These are phyloP conservation scores for Bursaphelenchus mucronatus DNA, from an alignment of 1,140 invertebrate species.

Conservation along the genomic window DNA sequence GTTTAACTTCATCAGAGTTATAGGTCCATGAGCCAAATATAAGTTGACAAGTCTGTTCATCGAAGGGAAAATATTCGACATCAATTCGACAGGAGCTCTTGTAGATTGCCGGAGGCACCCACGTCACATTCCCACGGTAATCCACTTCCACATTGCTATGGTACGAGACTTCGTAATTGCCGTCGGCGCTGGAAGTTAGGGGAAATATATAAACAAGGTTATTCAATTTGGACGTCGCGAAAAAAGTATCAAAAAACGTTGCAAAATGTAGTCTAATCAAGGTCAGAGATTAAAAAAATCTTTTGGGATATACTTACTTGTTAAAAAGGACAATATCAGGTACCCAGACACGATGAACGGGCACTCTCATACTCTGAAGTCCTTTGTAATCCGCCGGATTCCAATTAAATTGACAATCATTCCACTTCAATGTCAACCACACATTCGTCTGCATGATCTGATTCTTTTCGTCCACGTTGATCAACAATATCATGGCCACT, in stretches of 20 bases:
- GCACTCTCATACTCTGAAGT: slow-evolving; percentile 65
- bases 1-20: slow-evolving; percentile 89
- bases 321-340: slow-evolving; percentile 98
- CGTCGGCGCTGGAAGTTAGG: slow-evolving; percentile 73
- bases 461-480: slow-evolving; percentile 72
- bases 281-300: not conserved
- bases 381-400: slow-evolving; percentile 80
- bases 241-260: not conserved
- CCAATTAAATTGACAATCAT: slow-evolving; percentile 94
- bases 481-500: slow-evolving; percentile 93
- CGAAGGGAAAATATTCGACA: slow-evolving; percentile 80
- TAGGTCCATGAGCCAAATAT: slow-evolving; percentile 99
- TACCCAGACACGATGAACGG: slow-evolving; percentile 97
- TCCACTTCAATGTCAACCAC: slow-evolving; percentile 71
- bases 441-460: slow-evolving; percentile 55
- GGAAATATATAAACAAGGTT: slow-evolving; percentile 2
- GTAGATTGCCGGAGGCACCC: slow-evolving; percentile 85
- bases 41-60: slow-evolving; percentile 74
- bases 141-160: slow-evolving; percentile 89
- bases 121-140: slow-evolving; percentile 77
- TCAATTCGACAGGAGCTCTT: slow-evolving; percentile 91
- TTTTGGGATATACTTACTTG: slow-evolving; percentile 72
- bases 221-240: not conserved
- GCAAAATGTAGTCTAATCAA: too few relatives aligned
- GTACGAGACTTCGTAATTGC: slow-evolving; percentile 90